phyloP scores from a whole-genome alignment of 2,888 invertebrate species.

The Noctua fimbriata region DNA sequence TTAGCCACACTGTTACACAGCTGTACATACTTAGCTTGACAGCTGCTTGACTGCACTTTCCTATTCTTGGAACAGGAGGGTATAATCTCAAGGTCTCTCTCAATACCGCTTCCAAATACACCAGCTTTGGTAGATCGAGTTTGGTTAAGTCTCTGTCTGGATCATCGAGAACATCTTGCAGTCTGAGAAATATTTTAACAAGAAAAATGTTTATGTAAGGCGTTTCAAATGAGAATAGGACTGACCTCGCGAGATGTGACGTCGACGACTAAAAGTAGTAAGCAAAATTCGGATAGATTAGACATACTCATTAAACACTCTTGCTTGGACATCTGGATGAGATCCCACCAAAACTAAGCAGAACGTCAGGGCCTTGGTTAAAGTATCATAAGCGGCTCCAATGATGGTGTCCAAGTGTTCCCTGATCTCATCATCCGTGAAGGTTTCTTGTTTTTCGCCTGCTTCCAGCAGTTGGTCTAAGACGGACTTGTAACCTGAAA shows the following conservation, averaged over 20 bases:
- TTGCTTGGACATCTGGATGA: constrained; percentile 33
- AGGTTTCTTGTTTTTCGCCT: not conserved
- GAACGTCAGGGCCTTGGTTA: constrained; percentile 5
- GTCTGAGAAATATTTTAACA: not conserved
- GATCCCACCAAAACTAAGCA: constrained; percentile 42
- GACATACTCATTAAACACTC: constrained; percentile 49
- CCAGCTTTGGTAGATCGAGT: constrained; percentile 49
- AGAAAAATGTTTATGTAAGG: too few species aligned
- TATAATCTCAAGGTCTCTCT: constrained; percentile 58
- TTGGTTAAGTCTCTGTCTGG: constrained; percentile 40
- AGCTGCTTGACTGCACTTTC: not conserved
- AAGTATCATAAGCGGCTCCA: constrained; percentile 39
- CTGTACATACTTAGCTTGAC: constrained; percentile 25
- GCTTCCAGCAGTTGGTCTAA: constrained; percentile 28
- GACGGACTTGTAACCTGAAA: constrained; percentile 5
- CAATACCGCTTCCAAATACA: constrained; percentile 58
- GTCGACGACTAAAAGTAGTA: too few species aligned
- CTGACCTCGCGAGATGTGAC: too few species aligned
- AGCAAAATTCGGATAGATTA: too few species aligned
- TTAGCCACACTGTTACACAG: too few species aligned
- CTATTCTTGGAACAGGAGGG: constrained; percentile 33
- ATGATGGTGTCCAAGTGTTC: constrained; percentile 50
- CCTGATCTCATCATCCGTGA: constrained; percentile 46
- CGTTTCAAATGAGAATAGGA: too few species aligned
- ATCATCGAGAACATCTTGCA: constrained; percentile 14